These are phyloP conservation scores for Diadema setosum DNA, from an alignment of 35 echinoderm and acorn worm genomes.

Conservation along the genomic window DNA sequence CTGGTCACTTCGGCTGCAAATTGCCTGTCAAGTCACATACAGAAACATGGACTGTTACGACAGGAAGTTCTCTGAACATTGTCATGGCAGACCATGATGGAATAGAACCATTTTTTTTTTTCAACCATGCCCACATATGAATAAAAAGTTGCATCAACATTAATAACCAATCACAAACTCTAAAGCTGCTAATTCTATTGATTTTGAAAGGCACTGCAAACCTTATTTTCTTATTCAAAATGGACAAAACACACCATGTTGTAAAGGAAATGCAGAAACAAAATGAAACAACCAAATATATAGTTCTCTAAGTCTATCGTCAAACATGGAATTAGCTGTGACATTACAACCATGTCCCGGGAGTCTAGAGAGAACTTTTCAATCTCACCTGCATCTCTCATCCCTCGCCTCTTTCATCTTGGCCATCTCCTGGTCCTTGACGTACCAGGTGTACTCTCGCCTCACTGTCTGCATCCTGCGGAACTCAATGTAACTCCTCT, in stretches of 20 bases:
- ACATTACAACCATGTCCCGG: not conserved
- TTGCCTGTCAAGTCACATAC: conserved; percentile 12
- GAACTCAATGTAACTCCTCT: conserved; percentile 54
- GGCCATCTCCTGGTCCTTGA: not conserved
- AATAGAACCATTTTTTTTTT: not conserved
- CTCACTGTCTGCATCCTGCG: conserved; percentile 19
- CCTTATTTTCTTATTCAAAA: not conserved
- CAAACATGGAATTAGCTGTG: not conserved
- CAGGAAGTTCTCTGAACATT: too few species aligned
- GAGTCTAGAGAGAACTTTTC: not conserved
- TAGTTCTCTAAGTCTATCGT: too few species aligned
- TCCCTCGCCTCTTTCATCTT: conserved; percentile 72
- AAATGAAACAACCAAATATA: not conserved
- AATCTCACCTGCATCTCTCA: conserved; percentile 66
- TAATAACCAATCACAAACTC: not conserved
- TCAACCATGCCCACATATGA: not conserved
- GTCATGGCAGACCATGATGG: too few species aligned
- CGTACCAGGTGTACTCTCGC: conserved; percentile 27
- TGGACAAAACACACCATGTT: not conserved
- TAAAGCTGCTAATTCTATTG: not conserved
- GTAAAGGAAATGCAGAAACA: not conserved
- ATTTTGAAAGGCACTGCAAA: not conserved
- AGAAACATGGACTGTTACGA: not conserved
- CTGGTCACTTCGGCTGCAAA: conserved; percentile 67
- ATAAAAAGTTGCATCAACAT: not conserved